Base-by-base conservation (phyloP, 2,797 vertebrate genomes). In the Parauchenoglanis ngamensis region DNA sequence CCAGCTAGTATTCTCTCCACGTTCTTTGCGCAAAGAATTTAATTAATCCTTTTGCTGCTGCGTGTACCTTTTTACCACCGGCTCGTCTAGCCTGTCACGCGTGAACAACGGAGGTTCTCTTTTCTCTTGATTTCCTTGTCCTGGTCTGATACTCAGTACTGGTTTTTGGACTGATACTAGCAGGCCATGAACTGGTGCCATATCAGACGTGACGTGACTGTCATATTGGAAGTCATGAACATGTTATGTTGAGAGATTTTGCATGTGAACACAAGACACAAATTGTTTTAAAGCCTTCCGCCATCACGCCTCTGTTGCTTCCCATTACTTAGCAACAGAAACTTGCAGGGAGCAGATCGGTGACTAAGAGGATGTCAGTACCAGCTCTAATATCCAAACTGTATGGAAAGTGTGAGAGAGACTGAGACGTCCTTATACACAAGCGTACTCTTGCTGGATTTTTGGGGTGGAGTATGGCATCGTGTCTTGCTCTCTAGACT, bases 321-420 rank as follows among this genome's bases (percentile, higher is more conserved):
- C 23, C 56, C 40, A 82, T 82, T 15, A 81, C 35, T 81, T 81
- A 61, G 35, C 59, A 28, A 81, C 59, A 82, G 40, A 46, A 82
- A 63, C 21, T 15, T n/a, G 59, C 35, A 28, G 59, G 17, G 25
- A 49, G 59, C 17, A 52, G 40, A 81, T 46, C 13, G 21, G 78
- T 63, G 78, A 81, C 78, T 63, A 46, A 65, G 79, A 82, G 59
- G 59, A 82, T 49, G 40, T 49, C 61, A 49, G 61, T 19, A 49
- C 44, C 52, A 52, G 25, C 61, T 49, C 23, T 49, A 82, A 82
- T 49, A 65, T 63, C 59, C 2, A 1, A 65, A 21, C 40, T 65
- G 25, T 19, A 65, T 6, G 79, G 79, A 82, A 65, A 82, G 7
- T 46, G 59, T 82, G 57, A 82, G 40, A 28, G 59, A 46, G 40